Percentiles rank a stretch among this genome's conserved stretches.
Conservation (phyloP, 2,797 vertebrate species). For the Chaetophractus vellerosus region DNA sequence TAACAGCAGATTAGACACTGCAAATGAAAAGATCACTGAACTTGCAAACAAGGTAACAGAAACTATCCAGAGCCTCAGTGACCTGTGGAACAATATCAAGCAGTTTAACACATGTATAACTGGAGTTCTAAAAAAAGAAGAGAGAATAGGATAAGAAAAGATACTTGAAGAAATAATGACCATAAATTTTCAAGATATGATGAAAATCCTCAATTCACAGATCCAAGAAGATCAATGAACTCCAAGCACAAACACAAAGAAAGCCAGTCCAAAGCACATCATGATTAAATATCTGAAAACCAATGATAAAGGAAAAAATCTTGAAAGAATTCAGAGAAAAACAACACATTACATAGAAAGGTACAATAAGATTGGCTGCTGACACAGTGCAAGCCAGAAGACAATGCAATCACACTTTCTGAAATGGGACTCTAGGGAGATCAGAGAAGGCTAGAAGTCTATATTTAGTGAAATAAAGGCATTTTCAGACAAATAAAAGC, state of each 20-base stretch:
- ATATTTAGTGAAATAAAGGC: constrained; percentile 7
- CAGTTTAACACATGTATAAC: not conserved
- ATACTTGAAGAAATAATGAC: not conserved
- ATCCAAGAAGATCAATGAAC: not conserved
- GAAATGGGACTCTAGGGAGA: not conserved
- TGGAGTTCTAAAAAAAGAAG: not conserved
- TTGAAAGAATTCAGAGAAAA: not conserved
- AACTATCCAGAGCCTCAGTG: not conserved
- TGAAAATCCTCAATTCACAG: constrained; percentile 29
- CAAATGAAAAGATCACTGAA: not conserved
- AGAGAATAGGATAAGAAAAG: not conserved
- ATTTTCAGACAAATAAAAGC: not conserved
- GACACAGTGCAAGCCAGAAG: not conserved
- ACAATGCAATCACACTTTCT: not conserved
- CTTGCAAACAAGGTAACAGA: not conserved
- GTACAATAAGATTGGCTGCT: not conserved
- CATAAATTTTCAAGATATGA: not conserved
- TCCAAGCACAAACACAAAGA: not conserved
- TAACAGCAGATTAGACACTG: not conserved
- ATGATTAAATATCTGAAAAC: not conserved
- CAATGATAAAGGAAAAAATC: not conserved
- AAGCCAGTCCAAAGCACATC: not conserved
- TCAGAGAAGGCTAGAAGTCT: not conserved
- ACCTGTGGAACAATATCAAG: not conserved
- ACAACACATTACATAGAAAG: not conserved